Percentiles rank a stretch among this genome's conserved stretches.
These are phyloP conservation scores for Orthosia incerta DNA, from an alignment of 2,888 invertebrate genomes.

Conservation along the genomic window DNA sequence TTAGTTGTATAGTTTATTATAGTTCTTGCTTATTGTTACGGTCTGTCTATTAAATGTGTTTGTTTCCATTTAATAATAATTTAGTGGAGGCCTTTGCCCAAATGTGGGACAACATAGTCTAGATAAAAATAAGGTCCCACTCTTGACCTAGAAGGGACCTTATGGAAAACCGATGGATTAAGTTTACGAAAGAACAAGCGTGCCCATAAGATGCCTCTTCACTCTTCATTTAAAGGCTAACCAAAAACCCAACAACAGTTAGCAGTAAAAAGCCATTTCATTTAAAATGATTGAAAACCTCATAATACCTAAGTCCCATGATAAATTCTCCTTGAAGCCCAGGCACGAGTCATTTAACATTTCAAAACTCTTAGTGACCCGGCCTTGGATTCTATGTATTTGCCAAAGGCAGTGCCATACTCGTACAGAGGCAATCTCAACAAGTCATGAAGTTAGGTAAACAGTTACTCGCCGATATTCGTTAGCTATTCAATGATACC, in stretches of 20 bases:
- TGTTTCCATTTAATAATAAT: background rate
- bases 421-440: slow-evolving; percentile 49
- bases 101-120: too few species aligned
- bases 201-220: too few species aligned
- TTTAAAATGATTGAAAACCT: slow-evolving; percentile 1
- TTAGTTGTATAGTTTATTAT: background rate
- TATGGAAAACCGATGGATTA: too few species aligned
- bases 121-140: too few species aligned
- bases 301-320: background rate
- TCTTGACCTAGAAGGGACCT: too few species aligned
- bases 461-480: slow-evolving; percentile 54
- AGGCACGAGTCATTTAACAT: slow-evolving; percentile 49
- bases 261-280: background rate
- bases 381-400: slow-evolving; percentile 62
- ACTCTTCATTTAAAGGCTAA: background rate
- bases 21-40: background rate
- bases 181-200: too few species aligned
- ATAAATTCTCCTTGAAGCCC: slow-evolving; percentile 17
- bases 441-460: slow-evolving; percentile 48
- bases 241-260: background rate
- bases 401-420: slow-evolving; percentile 46
- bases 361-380: slow-evolving; percentile 51
- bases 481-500: slow-evolving; percentile 51
- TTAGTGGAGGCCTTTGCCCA: too few species aligned
- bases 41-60: too few species aligned